Evolutionary conservation across 2,888 invertebrate genomes (phyloP).

Genomic region (Halictus quadricinctus): DNA sequence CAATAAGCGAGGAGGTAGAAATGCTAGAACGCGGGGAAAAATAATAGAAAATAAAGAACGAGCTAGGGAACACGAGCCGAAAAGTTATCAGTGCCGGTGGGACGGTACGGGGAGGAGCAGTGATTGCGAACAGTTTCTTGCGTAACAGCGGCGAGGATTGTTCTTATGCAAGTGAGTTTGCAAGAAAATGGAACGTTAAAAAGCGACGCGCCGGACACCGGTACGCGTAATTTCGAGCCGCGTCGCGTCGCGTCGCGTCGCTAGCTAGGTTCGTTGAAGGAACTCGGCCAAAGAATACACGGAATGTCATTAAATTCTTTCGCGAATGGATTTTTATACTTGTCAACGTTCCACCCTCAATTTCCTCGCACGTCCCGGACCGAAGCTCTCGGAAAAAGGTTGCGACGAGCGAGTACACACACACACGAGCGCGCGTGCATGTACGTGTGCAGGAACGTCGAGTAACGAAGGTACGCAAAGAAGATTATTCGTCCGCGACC

Average conservation of each 20-base stretch:
- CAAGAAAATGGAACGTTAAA: conserved; percentile 1
- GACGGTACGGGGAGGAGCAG: background rate
- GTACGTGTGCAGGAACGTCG: background rate
- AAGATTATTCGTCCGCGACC: conserved; percentile 50
- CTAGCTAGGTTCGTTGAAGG: background rate
- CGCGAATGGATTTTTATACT: conserved; percentile 31
- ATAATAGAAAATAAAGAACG: background rate
- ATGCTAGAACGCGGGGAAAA: background rate
- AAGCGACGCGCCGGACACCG: background rate
- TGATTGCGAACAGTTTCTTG: conserved; percentile 9
- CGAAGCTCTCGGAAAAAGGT: conserved; percentile 6
- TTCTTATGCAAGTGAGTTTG: background rate
- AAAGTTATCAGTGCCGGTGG: background rate
- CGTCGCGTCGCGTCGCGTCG: background rate
- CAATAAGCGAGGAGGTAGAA: background rate
- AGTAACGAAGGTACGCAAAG: conserved; percentile 45
- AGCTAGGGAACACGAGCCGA: background rate
- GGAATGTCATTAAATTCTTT: conserved; percentile 25
- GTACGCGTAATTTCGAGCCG: background rate
- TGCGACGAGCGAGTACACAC: background rate
- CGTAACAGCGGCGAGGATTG: background rate
- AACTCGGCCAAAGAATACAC: background rate
- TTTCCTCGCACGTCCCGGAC: conserved; percentile 4
- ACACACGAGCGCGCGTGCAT: background rate
- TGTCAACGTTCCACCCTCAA: conserved; percentile 3